Base-by-base conservation (phyloP, 2,888 invertebrate species). In the Trissoscelio sp. region DNA sequence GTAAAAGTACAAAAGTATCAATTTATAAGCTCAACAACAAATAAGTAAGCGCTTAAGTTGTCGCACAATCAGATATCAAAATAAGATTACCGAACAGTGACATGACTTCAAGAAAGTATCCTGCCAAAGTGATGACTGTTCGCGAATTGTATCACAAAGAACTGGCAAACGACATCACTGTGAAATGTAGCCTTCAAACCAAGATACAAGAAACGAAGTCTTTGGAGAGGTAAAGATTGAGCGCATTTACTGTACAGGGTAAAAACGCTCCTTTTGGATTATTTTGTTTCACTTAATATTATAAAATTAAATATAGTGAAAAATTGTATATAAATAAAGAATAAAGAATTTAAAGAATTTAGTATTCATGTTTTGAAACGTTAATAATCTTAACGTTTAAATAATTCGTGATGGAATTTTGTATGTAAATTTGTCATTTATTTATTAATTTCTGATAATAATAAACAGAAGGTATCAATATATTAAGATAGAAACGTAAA, bases 141-240 rank as follows among this genome's bases (percentile, higher is more conserved):
- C 16, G 60, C 31, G 28, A 62, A 31, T 62, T n/a, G 16, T 14
- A 46, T 14, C 16, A 14, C 14, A 46, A 44, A 62, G 31, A 46
- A 46, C 28, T 62, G 44, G 31, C 11, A 46, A 62, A 58, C 24
- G 24, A 44, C 28, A 37, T 42, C 60, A 28, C 16, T 24, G 60
- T 60, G 60, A 60, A 44, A 28, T 60, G 60, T 60, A 44, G 44
- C 16, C 20, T 16, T 28, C 14, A 60, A 42, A 12, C 24, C 16
- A 3, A n/a, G 16, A n/a, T 44, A 42, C 24, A 14, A 42, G 3
- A 39, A 58, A 39, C 24, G 39, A 24, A 39, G 24, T 42, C 44
- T 60, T 60, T 44, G 11, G 28, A 60, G 44, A 60, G 60, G 60
- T 60, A 60, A 60, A 44, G 28, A 60, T 28, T n/a, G 9, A 60